Evolutionary conservation across 1,140 invertebrate species (phyloP).

Genomic region (Dysdera silvatica): DNA sequence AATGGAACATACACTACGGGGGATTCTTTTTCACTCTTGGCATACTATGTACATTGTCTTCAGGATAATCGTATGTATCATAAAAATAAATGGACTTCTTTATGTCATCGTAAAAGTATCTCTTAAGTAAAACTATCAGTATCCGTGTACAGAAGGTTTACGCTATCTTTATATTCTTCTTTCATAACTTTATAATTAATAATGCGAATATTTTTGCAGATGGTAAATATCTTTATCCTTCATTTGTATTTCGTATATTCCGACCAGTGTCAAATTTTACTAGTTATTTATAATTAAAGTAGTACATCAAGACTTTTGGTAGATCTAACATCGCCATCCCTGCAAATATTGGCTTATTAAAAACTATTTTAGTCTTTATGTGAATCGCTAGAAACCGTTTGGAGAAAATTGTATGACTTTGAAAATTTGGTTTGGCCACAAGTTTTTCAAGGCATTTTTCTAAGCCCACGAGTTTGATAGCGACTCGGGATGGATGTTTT

Average conservation of each 20-base stretch:
- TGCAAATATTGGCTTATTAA: constrained; percentile 33
- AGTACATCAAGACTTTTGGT: neutral
- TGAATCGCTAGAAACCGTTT: constrained; percentile 24
- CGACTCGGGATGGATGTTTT: constrained; percentile 39
- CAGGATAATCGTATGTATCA: constrained; percentile 32
- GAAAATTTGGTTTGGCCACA: constrained; percentile 43
- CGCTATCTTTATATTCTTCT: constrained; percentile 30
- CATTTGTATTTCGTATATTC: too few species aligned
- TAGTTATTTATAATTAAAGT: too few species aligned
- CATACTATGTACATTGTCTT: constrained; percentile 25
- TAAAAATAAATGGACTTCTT: too few species aligned
- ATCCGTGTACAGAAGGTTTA: constrained; percentile 29
- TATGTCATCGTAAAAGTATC: constrained; percentile 31
- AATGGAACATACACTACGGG: constrained; percentile 25
- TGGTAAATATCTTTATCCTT: too few species aligned
- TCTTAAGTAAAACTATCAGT: constrained; percentile 32
- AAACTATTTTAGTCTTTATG: constrained; percentile 25
- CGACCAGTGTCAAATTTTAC: too few species aligned
- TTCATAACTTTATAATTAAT: constrained; percentile 32
- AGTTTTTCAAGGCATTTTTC: constrained; percentile 36
- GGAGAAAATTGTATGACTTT: constrained; percentile 32
- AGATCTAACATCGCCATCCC: neutral
- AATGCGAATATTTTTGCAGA: too few species aligned
- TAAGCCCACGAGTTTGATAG: constrained; percentile 42
- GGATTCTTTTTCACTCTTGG: constrained; percentile 46